Percentiles rank a stretch among this genome's conserved stretches.
Conservation (phyloP, 2,888 invertebrate species). For the Tenthredo mesomela region DNA sequence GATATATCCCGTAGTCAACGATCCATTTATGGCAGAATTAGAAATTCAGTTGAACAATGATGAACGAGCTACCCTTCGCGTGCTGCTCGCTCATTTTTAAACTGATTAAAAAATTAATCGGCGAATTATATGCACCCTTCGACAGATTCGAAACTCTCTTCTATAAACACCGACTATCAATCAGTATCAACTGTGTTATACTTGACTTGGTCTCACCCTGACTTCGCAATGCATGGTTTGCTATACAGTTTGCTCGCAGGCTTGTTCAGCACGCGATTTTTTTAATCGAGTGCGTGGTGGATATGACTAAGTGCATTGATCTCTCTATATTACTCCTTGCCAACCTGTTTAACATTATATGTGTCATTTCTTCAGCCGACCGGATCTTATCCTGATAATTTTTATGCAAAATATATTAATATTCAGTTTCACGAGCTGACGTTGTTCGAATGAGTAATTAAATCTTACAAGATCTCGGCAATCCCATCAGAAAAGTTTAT, state of each 20-base stretch:
- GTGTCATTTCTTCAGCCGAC: neutral
- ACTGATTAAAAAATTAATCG: slow-evolving; percentile 28
- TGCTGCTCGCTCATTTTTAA: slow-evolving; percentile 26
- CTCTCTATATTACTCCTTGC: neutral
- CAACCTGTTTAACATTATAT: neutral
- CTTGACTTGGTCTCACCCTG: slow-evolving; percentile 7
- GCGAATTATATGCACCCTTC: slow-evolving; percentile 46
- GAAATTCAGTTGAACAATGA: neutral
- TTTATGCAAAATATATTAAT: neutral
- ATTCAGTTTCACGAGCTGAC: slow-evolving; percentile 20
- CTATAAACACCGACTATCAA: slow-evolving; percentile 40
- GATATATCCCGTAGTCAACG: neutral
- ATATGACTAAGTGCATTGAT: slow-evolving; percentile 10
- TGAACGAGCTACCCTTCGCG: neutral
- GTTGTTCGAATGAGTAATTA: neutral
- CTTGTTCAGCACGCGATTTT: slow-evolving; percentile 43
- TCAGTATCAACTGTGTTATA: slow-evolving; percentile 37
- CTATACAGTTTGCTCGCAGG: slow-evolving; percentile 18
- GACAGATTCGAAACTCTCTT: slow-evolving; percentile 15
- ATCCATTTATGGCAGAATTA: neutral
- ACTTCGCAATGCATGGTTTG: neutral
- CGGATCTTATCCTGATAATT: neutral
- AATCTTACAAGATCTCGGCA: slow-evolving; percentile 1
- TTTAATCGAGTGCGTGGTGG: slow-evolving; percentile 4
- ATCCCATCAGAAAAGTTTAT: neutral